Base-by-base conservation (phyloP, 2,888 invertebrate genomes). In the Balanococcus diminutus region DNA sequence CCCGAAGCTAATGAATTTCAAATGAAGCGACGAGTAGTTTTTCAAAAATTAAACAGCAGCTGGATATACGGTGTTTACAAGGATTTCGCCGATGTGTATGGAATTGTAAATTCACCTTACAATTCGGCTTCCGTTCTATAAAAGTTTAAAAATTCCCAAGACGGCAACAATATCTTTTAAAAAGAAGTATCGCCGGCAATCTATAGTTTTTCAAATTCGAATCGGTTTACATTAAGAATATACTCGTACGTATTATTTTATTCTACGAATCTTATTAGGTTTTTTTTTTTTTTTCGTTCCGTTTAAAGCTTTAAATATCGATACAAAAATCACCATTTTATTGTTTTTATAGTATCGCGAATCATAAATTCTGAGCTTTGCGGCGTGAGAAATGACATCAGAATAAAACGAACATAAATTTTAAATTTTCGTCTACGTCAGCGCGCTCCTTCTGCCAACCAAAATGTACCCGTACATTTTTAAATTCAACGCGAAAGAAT, bases 121-220 rank as follows among this genome's bases (percentile, higher is more conserved):
- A 67, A 67, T 28, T 67, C 67, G 28, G 67, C 5, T 28, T 67
- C 28, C 67, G n/a, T n/a, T n/a, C n/a, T n/a, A 67, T 67, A 28
- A 67, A 67, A 67, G n/a, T 67, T 67, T 67, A 67, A 67, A 56
- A 67, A 67, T 67, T 67, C 67, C 67, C 67, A 11, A 67, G 67
- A 67, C 28, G 67, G 28, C 28, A 61, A 61, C 61, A 61, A 67
- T 28, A 67, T 67, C 67, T 67, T 67, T 67, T 28, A 67, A 67
- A 28, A 14, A 14, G 4, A 28, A 8, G 28, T 67, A 22, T 28
- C 46, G 11, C 16, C 14, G 14, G 46, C 36, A 46, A 46, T 61
- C 61, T 61, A 67, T 28, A 11, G 61, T 14, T 67, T 67, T 11
- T 9, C 19, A 8, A 61, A 22, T 67, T 19, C 51, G 56, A 56